These are phyloP conservation scores for Condylura cristata DNA, from an alignment of 2,113 vertebrate genomes.

Conservation along the genomic window DNA sequence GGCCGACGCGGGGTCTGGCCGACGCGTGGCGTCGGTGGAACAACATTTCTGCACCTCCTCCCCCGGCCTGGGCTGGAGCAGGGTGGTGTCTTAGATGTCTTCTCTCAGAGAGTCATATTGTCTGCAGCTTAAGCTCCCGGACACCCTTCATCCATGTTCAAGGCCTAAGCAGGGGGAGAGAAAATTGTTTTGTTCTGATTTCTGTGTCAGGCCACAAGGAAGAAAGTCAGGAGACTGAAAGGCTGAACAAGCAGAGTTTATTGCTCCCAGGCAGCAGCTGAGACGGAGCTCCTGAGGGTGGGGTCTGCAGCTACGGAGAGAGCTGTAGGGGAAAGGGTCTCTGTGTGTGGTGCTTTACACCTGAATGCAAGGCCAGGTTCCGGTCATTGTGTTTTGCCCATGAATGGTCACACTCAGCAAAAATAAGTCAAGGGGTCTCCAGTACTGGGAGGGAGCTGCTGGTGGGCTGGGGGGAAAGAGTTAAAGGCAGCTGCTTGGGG, in stretches of 20 bases:
- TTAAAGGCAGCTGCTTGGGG: neutral
- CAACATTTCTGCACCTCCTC: constrained; percentile 4
- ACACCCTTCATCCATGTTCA: neutral
- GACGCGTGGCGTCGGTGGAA: constrained; percentile 38
- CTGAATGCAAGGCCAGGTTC: too few relatives aligned
- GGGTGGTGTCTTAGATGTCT: neutral
- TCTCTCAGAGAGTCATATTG: neutral
- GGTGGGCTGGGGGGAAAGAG: neutral
- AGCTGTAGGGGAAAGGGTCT: too few relatives aligned
- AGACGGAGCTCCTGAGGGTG: too few relatives aligned
- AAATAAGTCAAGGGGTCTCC: fast-evolving
- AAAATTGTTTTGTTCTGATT: too few relatives aligned
- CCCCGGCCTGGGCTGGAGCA: neutral
- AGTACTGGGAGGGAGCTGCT: neutral
- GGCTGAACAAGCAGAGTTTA: too few relatives aligned
- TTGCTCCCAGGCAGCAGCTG: too few relatives aligned
- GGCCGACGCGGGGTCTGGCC: constrained; percentile 19
- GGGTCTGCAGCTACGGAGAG: too few relatives aligned
- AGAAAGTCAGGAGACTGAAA: too few relatives aligned
- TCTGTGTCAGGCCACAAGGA: too few relatives aligned
- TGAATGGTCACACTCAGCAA: too few relatives aligned
- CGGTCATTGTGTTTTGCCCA: too few relatives aligned
- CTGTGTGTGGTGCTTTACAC: too few relatives aligned
- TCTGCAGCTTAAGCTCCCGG: neutral
- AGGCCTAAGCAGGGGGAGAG: neutral